phyloP scores from a whole-genome alignment of 1,140 invertebrate genomes.

The Oncopeltus fasciatus region DNA sequence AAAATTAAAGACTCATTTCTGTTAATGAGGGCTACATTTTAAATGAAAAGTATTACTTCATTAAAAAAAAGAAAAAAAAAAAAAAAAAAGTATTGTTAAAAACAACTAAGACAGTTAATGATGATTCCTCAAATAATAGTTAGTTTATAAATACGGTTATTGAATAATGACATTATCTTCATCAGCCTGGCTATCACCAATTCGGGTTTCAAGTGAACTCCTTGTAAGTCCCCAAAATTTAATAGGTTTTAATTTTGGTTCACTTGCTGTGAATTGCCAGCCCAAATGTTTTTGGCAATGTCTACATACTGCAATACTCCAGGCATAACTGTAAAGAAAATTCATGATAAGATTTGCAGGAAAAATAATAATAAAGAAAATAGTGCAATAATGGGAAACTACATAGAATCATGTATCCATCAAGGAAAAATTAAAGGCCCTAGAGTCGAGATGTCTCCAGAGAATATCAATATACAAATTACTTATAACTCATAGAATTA shows the following conservation, averaged over 20 bases:
- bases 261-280: conserved; percentile 57
- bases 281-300: conserved; percentile 55
- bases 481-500: not conserved
- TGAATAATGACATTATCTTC: no score
- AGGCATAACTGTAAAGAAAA: conserved; percentile 32
- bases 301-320: conserved; percentile 57
- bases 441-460: not conserved
- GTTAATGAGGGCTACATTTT: no score
- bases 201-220: conserved; percentile 14
- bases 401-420: not conserved
- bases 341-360: not conserved
- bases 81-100: no score
- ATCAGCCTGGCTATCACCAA: no score
- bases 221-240: conserved; percentile 53
- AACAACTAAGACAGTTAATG: no score
- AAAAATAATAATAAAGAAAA: not conserved
- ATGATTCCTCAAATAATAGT: no score
- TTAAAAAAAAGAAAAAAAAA: no score
- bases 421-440: not conserved
- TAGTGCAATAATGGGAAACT: not conserved
- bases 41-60: no score
- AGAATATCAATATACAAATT: not conserved
- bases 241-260: conserved; percentile 43
- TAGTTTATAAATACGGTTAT: no score
- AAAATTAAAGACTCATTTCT: no score